These are phyloP conservation scores for Cathartes aura DNA, from an alignment of 2,113 vertebrate genomes.

Conservation along the genomic window DNA sequence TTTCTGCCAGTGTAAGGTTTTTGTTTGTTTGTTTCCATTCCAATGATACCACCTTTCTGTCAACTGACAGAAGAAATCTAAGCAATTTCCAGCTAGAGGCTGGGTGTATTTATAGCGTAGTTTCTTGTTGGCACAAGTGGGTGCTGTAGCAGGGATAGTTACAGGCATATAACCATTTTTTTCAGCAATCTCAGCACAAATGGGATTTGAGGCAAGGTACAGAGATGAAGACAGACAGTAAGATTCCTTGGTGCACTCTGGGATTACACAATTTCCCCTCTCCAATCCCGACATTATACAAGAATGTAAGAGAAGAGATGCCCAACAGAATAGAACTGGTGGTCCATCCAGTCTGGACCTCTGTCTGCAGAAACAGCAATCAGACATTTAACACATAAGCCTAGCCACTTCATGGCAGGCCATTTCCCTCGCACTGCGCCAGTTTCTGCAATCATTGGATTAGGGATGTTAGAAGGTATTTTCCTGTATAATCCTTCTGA, in stretches of 20 bases:
- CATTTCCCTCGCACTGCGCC: rapidly evolving
- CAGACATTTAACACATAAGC: background rate
- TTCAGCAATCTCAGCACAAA: background rate
- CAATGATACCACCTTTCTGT: background rate
- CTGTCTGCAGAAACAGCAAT: background rate
- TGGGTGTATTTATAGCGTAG: background rate
- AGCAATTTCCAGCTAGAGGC: background rate
- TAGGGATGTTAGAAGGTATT: background rate
- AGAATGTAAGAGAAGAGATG: background rate
- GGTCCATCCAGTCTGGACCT: background rate
- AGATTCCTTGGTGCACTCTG: background rate
- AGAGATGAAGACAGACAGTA: background rate
- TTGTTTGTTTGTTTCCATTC: background rate
- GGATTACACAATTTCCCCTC: background rate
- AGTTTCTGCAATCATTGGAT: background rate
- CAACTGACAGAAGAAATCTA: background rate
- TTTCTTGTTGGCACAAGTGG: background rate
- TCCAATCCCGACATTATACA: rapidly evolving
- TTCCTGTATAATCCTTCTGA: background rate
- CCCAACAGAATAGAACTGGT: background rate
- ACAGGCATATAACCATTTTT: background rate
- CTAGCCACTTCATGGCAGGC: background rate
- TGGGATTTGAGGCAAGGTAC: background rate
- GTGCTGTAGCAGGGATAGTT: background rate
- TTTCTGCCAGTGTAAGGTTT: background rate